These are phyloP conservation scores for Drosophila nr. perissopoda DNA, from an alignment of 2,888 invertebrate genomes.

Conservation along the genomic window DNA sequence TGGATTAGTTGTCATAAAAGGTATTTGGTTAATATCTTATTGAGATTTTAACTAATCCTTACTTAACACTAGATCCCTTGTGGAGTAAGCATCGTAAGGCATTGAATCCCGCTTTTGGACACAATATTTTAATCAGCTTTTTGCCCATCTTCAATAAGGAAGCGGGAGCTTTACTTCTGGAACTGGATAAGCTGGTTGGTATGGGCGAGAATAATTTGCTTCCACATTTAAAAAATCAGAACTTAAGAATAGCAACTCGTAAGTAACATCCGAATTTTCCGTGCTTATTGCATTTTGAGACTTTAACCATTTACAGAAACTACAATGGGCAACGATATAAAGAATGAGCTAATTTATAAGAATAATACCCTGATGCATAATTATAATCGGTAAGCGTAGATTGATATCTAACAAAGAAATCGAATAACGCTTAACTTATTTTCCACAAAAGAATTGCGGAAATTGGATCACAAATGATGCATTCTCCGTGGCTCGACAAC, in stretches of 20 bases:
- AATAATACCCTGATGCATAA: background rate
- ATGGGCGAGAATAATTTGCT: conserved; percentile 53
- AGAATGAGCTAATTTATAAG: conserved; percentile 1
- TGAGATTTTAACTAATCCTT: background rate
- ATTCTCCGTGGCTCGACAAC: conserved; percentile 71
- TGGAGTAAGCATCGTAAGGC: conserved; percentile 75
- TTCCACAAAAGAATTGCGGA: conserved; percentile 48
- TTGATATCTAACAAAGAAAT: background rate
- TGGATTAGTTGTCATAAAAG: conserved; percentile 66
- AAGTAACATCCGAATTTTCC: conserved; percentile 25
- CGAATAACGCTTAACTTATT: background rate
- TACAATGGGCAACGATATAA: conserved; percentile 13
- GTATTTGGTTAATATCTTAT: conserved; percentile 25
- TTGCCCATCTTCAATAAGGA: conserved; percentile 74
- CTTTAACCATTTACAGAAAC: conserved; percentile 14
- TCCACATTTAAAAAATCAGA: conserved; percentile 45
- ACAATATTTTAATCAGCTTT: conserved; percentile 72
- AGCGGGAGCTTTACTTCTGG: conserved; percentile 47
- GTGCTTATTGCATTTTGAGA: too few relatives aligned
- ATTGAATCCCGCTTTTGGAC: conserved; percentile 73
- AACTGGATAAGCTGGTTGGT: conserved; percentile 44
- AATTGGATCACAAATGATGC: conserved; percentile 65
- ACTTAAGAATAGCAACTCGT: conserved; percentile 68
- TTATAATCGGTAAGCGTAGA: conserved; percentile 21
- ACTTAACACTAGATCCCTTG: conserved; percentile 41